Percentiles rank a stretch among this genome's conserved stretches.
Evolutionary conservation across 2,888 invertebrate genomes (phyloP).

Genomic region (Ypsolopha scabrella): DNA sequence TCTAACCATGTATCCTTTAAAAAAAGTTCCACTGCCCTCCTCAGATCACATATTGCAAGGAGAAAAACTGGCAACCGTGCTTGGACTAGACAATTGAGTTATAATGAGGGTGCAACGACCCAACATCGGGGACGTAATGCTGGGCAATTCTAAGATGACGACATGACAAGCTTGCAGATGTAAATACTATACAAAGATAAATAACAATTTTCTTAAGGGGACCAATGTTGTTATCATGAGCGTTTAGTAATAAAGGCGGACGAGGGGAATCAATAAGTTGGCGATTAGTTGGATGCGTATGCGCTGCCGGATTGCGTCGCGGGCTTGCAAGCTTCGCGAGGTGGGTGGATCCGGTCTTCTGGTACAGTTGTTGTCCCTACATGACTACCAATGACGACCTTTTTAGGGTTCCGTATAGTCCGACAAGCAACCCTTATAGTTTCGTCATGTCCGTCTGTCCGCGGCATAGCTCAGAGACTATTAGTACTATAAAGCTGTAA

Average conservation of each 20-base stretch:
- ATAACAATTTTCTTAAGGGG: background rate
- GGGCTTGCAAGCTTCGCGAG: background rate
- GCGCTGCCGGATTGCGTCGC: background rate
- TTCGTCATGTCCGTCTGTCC: too few relatives aligned
- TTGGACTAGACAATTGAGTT: conserved; percentile 23
- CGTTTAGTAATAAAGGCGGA: background rate
- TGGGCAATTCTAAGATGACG: background rate
- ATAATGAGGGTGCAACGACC: conserved; percentile 22
- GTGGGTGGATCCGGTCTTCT: conserved; percentile 34
- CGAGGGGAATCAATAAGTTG: background rate
- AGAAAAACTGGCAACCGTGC: conserved; percentile 13
- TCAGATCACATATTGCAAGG: too few relatives aligned
- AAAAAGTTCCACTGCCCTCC: background rate
- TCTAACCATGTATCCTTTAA: background rate
- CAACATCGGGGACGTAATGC: background rate
- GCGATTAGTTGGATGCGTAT: background rate
- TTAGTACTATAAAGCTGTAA: too few relatives aligned
- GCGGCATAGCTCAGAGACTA: too few relatives aligned
- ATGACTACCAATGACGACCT: conserved; percentile 51
- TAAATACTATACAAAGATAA: too few relatives aligned
- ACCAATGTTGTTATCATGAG: background rate
- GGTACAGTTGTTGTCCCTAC: conserved; percentile 62
- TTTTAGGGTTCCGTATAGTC: too few relatives aligned
- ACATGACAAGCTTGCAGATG: background rate
- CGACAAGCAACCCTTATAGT: too few relatives aligned